Base-by-base conservation (phyloP, 2,113 vertebrate species). In the Tonatia bakeri region DNA sequence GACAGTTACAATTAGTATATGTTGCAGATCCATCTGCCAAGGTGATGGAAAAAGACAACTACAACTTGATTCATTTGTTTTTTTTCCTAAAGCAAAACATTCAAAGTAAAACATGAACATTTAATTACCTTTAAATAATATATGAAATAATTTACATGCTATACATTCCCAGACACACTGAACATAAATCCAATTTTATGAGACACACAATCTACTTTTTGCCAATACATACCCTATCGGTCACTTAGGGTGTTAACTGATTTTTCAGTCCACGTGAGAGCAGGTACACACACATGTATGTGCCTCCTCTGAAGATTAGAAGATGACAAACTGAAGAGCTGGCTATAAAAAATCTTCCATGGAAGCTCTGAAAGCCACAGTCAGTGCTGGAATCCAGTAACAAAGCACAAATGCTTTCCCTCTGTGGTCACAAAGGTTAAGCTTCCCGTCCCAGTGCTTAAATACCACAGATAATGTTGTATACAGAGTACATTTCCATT, bases 321-420 rank as follows among this genome's bases (percentile, higher is more conserved):
- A 87, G 72, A 90, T 76, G 88, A 96, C 92, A 96, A 92, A 96
- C 69, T 94, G 88, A 95, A 95, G 9, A 79, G 90, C 2, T 95
- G 91, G 97, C 96, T 56, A 79, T 31, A 94, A 80, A 94, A 76
- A 54, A 85, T 81, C 72, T 95, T 95, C 92, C 96, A 97, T 38
- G 19, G 28, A 96, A 97, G 97, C 96, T 81, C 94, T 95, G 43
- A 81, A 91, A 97, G 96, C 24, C 36, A 96, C 80, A 85, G 33
- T 67, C n/a, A 91, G 88, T 67, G 91, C 75, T 61, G 38, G 96
- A 72, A 89, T 94, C 96, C 70, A 97, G 80, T 79, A 96, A 95
- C 95, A 98, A 98, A 98, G 98, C 98, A 98, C 97, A 92, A 79
- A 95, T 96, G 19, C 54, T 93, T 94, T 97, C 85, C 92, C 92